phyloP scores from a whole-genome alignment of 2,888 invertebrate species.

The Tryphoninae sp. region DNA sequence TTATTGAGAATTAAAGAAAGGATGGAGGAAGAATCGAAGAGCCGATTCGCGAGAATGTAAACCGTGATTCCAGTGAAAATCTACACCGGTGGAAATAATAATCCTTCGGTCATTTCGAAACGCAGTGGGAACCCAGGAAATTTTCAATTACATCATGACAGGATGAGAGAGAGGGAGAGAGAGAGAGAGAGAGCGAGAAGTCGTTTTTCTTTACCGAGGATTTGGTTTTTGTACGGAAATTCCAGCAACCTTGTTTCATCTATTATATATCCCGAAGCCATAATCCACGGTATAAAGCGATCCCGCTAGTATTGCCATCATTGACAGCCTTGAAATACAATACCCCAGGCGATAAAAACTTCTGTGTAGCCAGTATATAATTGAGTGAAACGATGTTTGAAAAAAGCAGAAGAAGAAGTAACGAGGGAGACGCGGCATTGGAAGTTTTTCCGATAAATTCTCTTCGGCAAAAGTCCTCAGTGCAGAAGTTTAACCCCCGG shows the following conservation, averaged over 20 bases:
- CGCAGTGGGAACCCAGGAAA: neutral
- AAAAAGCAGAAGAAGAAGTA: constrained; percentile 40
- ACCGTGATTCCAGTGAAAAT: constrained; percentile 26
- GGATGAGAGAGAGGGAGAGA: neutral
- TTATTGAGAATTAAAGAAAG: constrained; percentile 23
- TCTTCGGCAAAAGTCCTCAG: neutral
- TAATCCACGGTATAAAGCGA: constrained; percentile 37
- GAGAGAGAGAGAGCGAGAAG: neutral
- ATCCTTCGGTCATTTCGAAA: neutral
- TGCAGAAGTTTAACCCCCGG: too few relatives aligned
- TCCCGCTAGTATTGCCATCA: constrained; percentile 52
- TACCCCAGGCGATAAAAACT: constrained; percentile 59
- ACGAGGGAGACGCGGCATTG: neutral
- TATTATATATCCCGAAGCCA: constrained; percentile 41
- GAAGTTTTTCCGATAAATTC: constrained; percentile 21
- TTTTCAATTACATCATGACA: neutral
- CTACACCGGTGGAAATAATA: constrained; percentile 25
- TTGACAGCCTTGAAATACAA: constrained; percentile 62
- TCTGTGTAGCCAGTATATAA: constrained; percentile 62
- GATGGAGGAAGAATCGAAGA: too few relatives aligned
- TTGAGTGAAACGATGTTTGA: constrained; percentile 48
- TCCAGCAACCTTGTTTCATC: constrained; percentile 33
- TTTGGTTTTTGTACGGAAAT: constrained; percentile 30
- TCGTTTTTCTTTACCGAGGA: constrained; percentile 10
- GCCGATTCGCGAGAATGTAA: neutral